Base-by-base conservation (phyloP, 2,113 vertebrate species). In the Notechis scutatus region DNA sequence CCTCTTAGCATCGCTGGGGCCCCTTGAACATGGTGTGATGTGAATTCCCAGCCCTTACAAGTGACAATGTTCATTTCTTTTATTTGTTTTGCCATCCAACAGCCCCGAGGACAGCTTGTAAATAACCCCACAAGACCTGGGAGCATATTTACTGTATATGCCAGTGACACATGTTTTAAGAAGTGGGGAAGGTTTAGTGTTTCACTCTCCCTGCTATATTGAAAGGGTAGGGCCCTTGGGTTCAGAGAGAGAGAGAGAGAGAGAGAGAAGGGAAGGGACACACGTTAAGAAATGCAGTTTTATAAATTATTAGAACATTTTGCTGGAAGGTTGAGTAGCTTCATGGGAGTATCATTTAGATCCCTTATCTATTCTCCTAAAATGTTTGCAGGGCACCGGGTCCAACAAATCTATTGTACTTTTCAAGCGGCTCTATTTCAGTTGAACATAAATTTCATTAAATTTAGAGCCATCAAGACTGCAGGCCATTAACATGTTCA, bases 111-210 rank as follows among this genome's bases (percentile, higher is more conserved):
- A 93, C 85, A 91, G 92, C 85, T 57, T 91, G 42, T 93, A 91
- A 93, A 93, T 93, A 93, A 91, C 54, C 87, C 9, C 18, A 42
- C 57, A 74, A 74, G 52, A 91, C 69, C 18, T 39, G 89, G 34
- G 55, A 56, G 59, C 69, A 42, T 88, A 88, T 93, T 93, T 93
- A 88, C 59, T 91, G 61, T 47, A 88, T 56, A 56, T 81, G 61
- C 81, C 90, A 93, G 47, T 81, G 59, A 52, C 3, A 18, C 29
- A 50, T n/a, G 21, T 88, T 74, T 81, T 55, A 47, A 45, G 85
- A 85, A 61, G 87, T 3, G 8, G 21, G 90, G 2, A 61, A 74
- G 39, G 52, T 56, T 69, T 88, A 88, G 39, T n/a, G 10, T 93
- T 69, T 55, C 85, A 55, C 7, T 45, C 90, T 56, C 45, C 55